These are phyloP conservation scores for Oreochromis grahami DNA, from an alignment of 2,797 vertebrate species.

Conservation along the genomic window DNA sequence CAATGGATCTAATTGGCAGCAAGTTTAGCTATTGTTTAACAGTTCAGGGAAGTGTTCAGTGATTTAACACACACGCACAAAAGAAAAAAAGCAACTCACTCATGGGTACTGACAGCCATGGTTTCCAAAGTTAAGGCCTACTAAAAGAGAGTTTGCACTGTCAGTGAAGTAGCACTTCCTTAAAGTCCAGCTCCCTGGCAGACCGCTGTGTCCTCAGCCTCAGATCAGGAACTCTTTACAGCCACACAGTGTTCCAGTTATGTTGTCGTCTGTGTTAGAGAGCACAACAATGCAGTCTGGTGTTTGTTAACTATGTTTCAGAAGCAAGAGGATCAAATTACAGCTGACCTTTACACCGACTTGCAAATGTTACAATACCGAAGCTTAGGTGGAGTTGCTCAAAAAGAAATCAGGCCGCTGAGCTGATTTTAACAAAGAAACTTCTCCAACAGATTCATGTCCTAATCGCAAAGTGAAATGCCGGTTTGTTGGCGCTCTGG, in stretches of 20 bases:
- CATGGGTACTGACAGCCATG: slow-evolving; percentile 13
- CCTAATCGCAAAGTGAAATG: background rate
- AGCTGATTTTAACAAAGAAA: background rate
- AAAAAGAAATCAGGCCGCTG: background rate
- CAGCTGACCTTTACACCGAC: slow-evolving; percentile 20
- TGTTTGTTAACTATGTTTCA: slow-evolving; percentile 6
- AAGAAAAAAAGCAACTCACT: slow-evolving; percentile 8
- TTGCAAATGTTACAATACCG: background rate
- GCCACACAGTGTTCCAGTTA: background rate
- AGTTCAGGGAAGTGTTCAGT: background rate
- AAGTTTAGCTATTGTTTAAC: background rate
- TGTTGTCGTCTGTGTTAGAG: background rate
- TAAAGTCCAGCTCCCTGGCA: background rate
- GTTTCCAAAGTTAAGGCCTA: background rate
- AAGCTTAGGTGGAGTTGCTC: background rate
- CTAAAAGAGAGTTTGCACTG: background rate
- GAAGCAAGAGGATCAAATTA: slow-evolving; percentile 6
- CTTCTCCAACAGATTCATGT: background rate
- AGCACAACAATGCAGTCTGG: background rate
- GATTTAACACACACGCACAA: background rate
- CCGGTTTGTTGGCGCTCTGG: background rate
- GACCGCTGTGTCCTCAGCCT: background rate
- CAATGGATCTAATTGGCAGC: background rate
- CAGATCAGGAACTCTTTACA: background rate
- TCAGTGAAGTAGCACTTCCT: background rate